Conservation (phyloP, 2,113 vertebrate species). For the Embiotoca jacksoni region DNA sequence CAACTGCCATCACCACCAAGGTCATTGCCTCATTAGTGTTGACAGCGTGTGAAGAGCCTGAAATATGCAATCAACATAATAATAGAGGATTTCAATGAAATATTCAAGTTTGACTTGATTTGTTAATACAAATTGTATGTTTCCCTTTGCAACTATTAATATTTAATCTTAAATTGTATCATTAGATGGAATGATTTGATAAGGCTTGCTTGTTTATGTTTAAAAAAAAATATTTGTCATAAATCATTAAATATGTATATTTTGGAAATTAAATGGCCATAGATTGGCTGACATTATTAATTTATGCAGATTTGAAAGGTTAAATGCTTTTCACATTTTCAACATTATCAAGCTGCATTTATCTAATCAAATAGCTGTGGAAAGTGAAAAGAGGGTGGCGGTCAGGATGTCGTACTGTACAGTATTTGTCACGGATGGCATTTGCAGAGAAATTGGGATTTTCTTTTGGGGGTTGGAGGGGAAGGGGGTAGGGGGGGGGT, state of each 20-base stretch:
- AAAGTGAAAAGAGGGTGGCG: no score
- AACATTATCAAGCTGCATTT: no score
- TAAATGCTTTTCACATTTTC: background rate
- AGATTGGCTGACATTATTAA: background rate
- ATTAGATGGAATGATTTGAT: constrained; percentile 5
- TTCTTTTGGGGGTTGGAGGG: no score
- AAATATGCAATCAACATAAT: constrained; percentile 39
- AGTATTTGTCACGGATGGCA: no score
- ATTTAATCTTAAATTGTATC: background rate
- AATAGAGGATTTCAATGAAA: constrained; percentile 34
- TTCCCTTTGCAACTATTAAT: constrained; percentile 6
- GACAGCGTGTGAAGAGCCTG: constrained; percentile 25
- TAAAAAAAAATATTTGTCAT: background rate
- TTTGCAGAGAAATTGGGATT: no score
- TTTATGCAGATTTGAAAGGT: background rate
- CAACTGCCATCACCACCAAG: constrained; percentile 3
- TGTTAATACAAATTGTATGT: constrained; percentile 24
- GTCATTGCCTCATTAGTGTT: constrained; percentile 28
- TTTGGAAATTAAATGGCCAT: constrained; percentile 1
- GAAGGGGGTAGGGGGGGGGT: no score
- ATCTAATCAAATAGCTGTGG: no score
- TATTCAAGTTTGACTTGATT: constrained; percentile 40
- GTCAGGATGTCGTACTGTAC: no score
- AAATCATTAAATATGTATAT: background rate
- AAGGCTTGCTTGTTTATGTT: background rate